Base-by-base conservation (phyloP, 2,113 vertebrate species). In the Archocentrus centrarchus region DNA sequence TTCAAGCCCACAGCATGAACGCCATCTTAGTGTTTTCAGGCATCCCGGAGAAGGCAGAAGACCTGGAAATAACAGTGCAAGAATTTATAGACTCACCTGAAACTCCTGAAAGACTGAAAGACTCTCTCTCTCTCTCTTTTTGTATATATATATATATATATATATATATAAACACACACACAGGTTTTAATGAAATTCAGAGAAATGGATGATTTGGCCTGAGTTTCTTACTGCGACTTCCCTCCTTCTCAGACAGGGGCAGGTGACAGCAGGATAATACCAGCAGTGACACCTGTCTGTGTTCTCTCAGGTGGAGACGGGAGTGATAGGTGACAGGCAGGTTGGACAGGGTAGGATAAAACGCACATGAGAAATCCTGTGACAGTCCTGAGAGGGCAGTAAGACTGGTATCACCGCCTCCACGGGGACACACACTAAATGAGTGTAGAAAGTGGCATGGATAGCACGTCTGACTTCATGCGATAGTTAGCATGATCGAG, bases 401-500 rank as follows among this genome's bases (percentile, higher is more conserved):
- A 73, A 84, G 73, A 75, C 76, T 14, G 24, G 61, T 87, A 86
- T 89, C 88, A 81, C 77, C 76, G 55, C 77, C 53, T 77, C 89
- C 82, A 73, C 88, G 89, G 89, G 91, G 89, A 84, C 83, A 62
- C 61, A 8, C 86, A 84, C 79, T 94, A 93, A 93, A 93, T 95
- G 92, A 94, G 64, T 6, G 13, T 61, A 70, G 63, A 70, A 61
- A 88, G 86, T 94, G 81, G 80, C 60, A 79, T 15, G 76, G 20
- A 6, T 77, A 86, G 79, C 96, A 92, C 96, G 95, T 95, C 92
- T 84, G 93, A 81, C 93, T 96, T 92, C 94, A 95, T 95, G 96
- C 96, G 94, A 96, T 95, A 95, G 94, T 96, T 96, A 97, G 96
- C 94, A 91, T 96, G 8, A 9, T 7, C 7, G 8, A 37, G 37